Base-by-base conservation (phyloP, 2,888 invertebrate species). In the Acanthosoma haemorrhoidale region DNA sequence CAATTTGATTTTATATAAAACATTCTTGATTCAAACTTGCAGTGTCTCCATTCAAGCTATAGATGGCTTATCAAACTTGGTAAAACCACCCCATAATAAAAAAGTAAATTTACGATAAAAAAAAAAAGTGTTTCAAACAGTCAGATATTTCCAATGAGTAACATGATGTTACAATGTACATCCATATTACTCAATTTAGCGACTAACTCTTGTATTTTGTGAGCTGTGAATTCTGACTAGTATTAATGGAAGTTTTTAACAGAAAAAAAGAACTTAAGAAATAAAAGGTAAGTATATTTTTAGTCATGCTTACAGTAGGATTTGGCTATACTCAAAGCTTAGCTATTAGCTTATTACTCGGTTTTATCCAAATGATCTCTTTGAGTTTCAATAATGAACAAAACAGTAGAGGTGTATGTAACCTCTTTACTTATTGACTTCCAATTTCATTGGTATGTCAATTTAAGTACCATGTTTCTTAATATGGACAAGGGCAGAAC, bases 1-100 rank as follows among this genome's bases (percentile, higher is more conserved):
- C 67, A 67, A 72, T 67, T 68, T 70, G 71, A 58, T 71, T 69
- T 43, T 15, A 43, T 21, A 18, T 43, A 43, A 43, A 43, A 43
- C 8, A 21, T 21, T 43, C 43, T 43, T 43, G 43, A 21, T 43
- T 43, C 21, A 18, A 21, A 43, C 9, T 5, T 21, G 43, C 21
- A 43, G 21, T 21, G 16, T 43, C 18, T 16, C 9, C 1, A 21
- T 43, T 43, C 8, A 43, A 43, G 3, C 11, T 43, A 18, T 18
- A 21, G 18, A 21, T 43, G 11, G 21, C 13, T 43, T 43, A 13
- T 5, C 15, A 43, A 15, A 21, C 18, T 43, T 43, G 43, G 21
- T 43, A 21, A 41, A 41, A 9, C 21, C 43, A 43, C 21, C 21
- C 21, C 21, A 43, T 21, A 43, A 18, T 43, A 43, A 43, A 43